Evolutionary conservation across 2,113 vertebrate species (phyloP), one percentile per base, ranked within the genome.

Genomic region (Vireo altiloquus): DNA sequence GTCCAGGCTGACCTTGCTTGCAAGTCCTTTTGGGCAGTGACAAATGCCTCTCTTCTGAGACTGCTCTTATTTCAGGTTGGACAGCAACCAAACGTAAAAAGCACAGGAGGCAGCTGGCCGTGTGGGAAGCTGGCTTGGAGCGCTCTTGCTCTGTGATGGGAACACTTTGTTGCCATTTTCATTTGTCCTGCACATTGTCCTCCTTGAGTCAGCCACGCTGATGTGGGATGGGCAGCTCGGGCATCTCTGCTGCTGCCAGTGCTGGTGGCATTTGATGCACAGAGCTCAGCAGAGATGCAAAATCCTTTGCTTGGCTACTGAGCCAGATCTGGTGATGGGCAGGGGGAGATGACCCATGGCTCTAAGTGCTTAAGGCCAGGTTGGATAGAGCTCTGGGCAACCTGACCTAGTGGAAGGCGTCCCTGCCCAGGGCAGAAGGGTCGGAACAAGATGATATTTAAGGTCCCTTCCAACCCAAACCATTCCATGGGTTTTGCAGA

Each of bases 251-350:
- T 0, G 2, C 63, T 31, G 61, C 71, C 37, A 31, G 19, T 0
- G 1, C 52, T 2, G 6, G 23, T 2, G 1, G 6, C 5, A 13
- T 10, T 10, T 1, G 0, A 13, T 27, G 50, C 33, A 9, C 0
- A 9, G 40, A 46, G 68, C 21, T 59, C n/a, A 4, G 57, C 31
- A 40, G 61, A 20, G 63, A 12, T 15, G 20, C 4, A 1, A 64
- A 87, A 10, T 21, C 24, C 47, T 92, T 40, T 3, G 2, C 37
- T 27, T 13, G 35, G n/a, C 15, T 4, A 0, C 56, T 1, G 1
- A 16, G 65, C 20, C 3, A 4, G 50, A 15, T 19, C 42, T 74
- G 44, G 31, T 5, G 13, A 16, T 6, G 11, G 35, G 39, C 28
- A 70, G 0, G 6, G 53, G 20, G 39, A 56, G n/a, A 53, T 11